Conservation (phyloP, 2,113 vertebrate genomes). For the Chroicocephalus ridibundus region DNA sequence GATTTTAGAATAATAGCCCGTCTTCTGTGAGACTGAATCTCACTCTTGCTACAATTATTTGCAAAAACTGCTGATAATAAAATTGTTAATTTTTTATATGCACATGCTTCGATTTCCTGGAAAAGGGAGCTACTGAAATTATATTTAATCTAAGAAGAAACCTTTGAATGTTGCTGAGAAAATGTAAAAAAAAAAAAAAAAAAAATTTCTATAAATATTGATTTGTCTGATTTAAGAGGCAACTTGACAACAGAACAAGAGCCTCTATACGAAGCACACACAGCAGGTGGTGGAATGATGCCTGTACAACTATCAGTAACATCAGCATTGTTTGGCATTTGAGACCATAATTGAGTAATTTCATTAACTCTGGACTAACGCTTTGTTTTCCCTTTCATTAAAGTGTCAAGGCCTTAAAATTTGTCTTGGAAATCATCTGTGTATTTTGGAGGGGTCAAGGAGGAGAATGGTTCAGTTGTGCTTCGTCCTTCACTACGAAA, state of each 20-base stretch:
- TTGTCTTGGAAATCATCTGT: background rate
- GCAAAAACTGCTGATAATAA: background rate
- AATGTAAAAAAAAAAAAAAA: background rate
- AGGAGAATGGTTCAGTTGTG: background rate
- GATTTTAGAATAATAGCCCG: background rate
- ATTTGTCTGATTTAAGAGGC: background rate
- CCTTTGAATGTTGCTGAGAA: background rate
- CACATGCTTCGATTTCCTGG: background rate
- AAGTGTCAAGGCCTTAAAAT: background rate
- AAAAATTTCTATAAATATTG: background rate
- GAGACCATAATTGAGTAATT: background rate
- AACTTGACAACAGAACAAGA: background rate
- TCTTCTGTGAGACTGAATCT: background rate
- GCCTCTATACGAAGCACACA: accelerated
- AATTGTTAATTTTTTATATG: background rate
- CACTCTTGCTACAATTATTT: background rate
- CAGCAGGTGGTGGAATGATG: background rate
- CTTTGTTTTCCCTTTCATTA: background rate
- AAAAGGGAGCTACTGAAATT: background rate
- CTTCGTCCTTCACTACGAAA: background rate
- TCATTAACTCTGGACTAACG: background rate
- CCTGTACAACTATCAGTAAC: background rate
- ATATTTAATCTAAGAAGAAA: background rate
- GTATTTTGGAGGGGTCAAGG: background rate
- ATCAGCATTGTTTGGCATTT: background rate